Base-by-base conservation (phyloP, 2,888 invertebrate genomes). In the Erebia epiphron region DNA sequence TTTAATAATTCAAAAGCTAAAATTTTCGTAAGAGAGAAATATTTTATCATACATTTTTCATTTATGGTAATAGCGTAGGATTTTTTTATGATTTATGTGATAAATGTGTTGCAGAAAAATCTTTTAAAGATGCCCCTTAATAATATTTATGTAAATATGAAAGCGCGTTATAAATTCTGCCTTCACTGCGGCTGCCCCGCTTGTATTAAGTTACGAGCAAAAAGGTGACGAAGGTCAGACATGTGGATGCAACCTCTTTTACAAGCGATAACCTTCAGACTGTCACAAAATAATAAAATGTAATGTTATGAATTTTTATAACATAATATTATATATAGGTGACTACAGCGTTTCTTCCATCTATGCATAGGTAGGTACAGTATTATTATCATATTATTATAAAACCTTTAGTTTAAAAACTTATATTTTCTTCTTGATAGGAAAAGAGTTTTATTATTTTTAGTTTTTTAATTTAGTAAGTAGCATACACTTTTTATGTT, bases 91-190 rank as follows among this genome's bases (percentile, higher is more conserved):
- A 62, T 49, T 62, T 21, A 62, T 49, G 46, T 62, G 14, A 62
- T 46, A 61, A 61, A 61, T 62, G 49, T 49, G 62, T 21, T 62
- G 62, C 62, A 61, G 43, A 61, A 61, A 43, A 61, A 61, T 61
- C 46, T 62, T 49, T 62, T 21, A 49, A 62, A 21, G 62, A 49
- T 62, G 49, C 18, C 18, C 18, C 61, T 46, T 46, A 61, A 61
- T 41, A 41, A 43, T 61, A 43, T 61, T 61, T 61, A 62, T 62
- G 49, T 49, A 62, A 62, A 62, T 49, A 21, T 49, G 11, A 26
- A 16, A 18, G 46, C 61, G 46, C 46, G 61, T 61, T 61, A 61
- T 60, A 62, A 49, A 62, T 61, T 61, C 46, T 21, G 14, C 49
- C 46, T 62, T 14, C 11, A 46, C 14, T 41, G 61, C 18, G 18